Evolutionary conservation across 2,888 invertebrate genomes (phyloP).

Genomic region (Galerucella calmariensis): DNA sequence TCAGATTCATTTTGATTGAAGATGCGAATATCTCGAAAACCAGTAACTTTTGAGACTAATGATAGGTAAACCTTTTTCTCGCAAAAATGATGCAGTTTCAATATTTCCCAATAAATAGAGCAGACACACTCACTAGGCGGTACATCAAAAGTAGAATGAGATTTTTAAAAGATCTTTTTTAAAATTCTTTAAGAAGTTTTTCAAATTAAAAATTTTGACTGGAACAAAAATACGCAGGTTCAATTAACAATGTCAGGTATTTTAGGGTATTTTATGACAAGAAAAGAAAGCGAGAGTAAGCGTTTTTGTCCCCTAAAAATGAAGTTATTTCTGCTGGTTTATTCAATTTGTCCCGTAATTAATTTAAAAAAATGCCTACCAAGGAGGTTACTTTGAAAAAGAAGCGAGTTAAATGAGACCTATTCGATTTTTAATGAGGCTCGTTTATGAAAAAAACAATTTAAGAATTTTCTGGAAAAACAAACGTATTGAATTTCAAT

Average conservation of each 20-base stretch:
- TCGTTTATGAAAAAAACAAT: neutral
- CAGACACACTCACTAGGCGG: no score
- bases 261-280: neutral
- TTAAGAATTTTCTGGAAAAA: neutral
- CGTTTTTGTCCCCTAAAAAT: neutral
- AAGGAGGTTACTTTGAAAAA: neutral
- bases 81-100: no score
- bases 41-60: no score
- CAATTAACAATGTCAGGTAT: neutral
- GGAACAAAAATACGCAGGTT: neutral
- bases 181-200: neutral
- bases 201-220: neutral
- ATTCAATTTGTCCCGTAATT: neutral
- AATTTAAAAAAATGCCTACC: neutral
- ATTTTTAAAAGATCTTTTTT: neutral
- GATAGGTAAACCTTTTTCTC: no score
- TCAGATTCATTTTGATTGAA: no score
- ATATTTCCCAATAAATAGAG: no score
- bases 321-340: neutral
- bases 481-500: no score
- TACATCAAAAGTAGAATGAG: no score
- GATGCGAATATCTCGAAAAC: no score
- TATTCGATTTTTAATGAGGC: neutral
- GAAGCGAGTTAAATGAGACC: neutral
- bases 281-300: neutral